Base-by-base conservation (phyloP, 2,113 vertebrate species). In the Tyto alba region DNA sequence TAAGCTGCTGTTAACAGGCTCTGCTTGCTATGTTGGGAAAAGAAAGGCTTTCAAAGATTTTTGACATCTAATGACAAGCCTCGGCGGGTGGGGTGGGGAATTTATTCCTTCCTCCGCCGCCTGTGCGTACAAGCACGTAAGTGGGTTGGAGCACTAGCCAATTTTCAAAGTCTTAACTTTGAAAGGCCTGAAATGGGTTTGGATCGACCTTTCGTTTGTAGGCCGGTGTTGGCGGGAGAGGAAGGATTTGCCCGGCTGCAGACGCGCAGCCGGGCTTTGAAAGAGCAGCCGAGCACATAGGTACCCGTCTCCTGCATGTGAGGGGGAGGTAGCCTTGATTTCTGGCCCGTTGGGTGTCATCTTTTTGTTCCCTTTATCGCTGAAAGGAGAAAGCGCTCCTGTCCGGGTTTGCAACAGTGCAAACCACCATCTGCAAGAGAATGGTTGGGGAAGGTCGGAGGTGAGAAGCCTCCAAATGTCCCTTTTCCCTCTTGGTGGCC, bases 231-330 rank as follows among this genome's bases (percentile, higher is more conserved):
- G 62, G 45, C 45, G 41, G 60, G 41, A 75, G 67, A 30, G 21
- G 92, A 10, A 6, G 50, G 26, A 29, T 23, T 52, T 34, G n/a
- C 14, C 21, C 55, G 3, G 12, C 59, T 34, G 59, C n/a, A 36
- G 57, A 52, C 16, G 30, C 9, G 3, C 20, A 36, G n/a, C 52
- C 4, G 7, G 67, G 91, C 62, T 74, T 38, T 30, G 57, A 43
- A 41, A 40, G 40, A 45, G 57, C 6, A 3, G 59, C 29, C 1
- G 6, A 32, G 53, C 19, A 4, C 6, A 2, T 32, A 22, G 56
- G 29, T 9, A 20, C 41, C 38, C 23, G 19, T 34, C 56, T 50
- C 16, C 68, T 38, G 36, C 1, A 0, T 23, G 34, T 15, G 2
- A 32, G n/a, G 5, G 16, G 59, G 68, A 50, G 64, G 29, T 3